Conservation (phyloP, 2,888 invertebrate genomes). For the Eucera pruinosa region DNA sequence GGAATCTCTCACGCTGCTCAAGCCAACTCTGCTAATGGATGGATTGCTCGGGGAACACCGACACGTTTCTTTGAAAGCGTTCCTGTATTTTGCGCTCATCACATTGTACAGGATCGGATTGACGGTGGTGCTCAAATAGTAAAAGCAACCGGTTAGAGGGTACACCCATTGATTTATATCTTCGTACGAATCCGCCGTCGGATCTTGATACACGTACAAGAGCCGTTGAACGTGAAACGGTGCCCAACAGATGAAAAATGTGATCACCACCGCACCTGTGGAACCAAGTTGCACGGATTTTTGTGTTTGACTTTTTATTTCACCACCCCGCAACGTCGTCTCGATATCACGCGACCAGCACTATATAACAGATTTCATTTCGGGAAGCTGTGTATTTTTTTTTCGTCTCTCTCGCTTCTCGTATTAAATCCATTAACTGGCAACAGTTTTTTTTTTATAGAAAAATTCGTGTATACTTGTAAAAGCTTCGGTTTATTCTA, state of each 20-base stretch:
- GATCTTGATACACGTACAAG: slow-evolving; percentile 88
- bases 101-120: slow-evolving; percentile 94
- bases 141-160: slow-evolving; percentile 91
- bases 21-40: slow-evolving; percentile 83
- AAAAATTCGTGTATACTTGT: no score
- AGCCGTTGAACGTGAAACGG: slow-evolving; percentile 97
- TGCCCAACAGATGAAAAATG: slow-evolving; percentile 97
- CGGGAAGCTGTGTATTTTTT: neutral
- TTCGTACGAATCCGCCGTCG: slow-evolving; percentile 87
- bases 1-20: slow-evolving; percentile 86
- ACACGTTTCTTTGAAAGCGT: slow-evolving; percentile 91
- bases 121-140: slow-evolving; percentile 88
- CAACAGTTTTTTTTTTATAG: no score
- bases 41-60: slow-evolving; percentile 86
- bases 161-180: slow-evolving; percentile 91
- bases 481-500: no score
- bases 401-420: neutral
- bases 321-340: neutral
- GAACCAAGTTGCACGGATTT: slow-evolving; percentile 15
- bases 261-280: slow-evolving; percentile 95
- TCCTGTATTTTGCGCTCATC: slow-evolving; percentile 91
- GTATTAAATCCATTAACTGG: no score
- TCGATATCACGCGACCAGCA: no score
- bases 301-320: no score
- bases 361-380: neutral